phyloP scores from a whole-genome alignment of 2,797 vertebrate genomes.

The Carapus acus region DNA sequence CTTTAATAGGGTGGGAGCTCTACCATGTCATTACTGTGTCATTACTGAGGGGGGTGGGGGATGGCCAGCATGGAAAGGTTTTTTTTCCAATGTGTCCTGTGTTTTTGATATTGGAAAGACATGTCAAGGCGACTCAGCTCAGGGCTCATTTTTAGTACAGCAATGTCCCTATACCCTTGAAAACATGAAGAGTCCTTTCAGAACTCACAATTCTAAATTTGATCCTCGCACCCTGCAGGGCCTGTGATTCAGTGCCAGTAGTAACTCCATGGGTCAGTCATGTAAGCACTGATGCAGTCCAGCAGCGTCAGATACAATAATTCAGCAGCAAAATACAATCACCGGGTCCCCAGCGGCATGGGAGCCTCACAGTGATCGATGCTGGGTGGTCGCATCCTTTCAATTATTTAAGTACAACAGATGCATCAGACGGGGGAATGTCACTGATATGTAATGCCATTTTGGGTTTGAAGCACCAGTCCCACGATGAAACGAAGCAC shows the following conservation, averaged over 20 bases:
- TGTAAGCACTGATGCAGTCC: slow-evolving; percentile 29
- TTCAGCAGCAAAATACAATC: slow-evolving; percentile 40
- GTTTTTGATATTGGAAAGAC: slow-evolving; percentile 24
- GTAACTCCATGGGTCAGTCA: slow-evolving; percentile 37
- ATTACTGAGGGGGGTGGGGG: neutral
- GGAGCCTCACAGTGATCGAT: slow-evolving; percentile 55
- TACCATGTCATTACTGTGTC: too few relatives aligned
- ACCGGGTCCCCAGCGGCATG: slow-evolving; percentile 37
- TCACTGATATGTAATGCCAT: slow-evolving; percentile 62
- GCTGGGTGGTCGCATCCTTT: slow-evolving; percentile 57
- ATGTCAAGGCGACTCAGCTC: slow-evolving; percentile 31
- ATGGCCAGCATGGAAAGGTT: slow-evolving; percentile 28
- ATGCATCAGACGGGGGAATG: slow-evolving; percentile 61
- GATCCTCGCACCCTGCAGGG: slow-evolving; percentile 23
- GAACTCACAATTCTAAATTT: slow-evolving; percentile 23
- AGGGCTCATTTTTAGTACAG: slow-evolving; percentile 32
- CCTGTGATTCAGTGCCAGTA: slow-evolving; percentile 30
- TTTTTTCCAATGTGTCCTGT: slow-evolving; percentile 17
- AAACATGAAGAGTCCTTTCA: slow-evolving; percentile 29
- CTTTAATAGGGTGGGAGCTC: neutral
- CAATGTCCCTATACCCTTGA: slow-evolving; percentile 24
- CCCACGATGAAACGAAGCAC: slow-evolving; percentile 55
- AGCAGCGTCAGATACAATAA: slow-evolving; percentile 25
- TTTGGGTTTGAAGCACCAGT: slow-evolving; percentile 54
- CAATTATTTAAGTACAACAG: slow-evolving; percentile 71